Conservation (phyloP, 2,113 vertebrate genomes). For the Puma concolor region DNA sequence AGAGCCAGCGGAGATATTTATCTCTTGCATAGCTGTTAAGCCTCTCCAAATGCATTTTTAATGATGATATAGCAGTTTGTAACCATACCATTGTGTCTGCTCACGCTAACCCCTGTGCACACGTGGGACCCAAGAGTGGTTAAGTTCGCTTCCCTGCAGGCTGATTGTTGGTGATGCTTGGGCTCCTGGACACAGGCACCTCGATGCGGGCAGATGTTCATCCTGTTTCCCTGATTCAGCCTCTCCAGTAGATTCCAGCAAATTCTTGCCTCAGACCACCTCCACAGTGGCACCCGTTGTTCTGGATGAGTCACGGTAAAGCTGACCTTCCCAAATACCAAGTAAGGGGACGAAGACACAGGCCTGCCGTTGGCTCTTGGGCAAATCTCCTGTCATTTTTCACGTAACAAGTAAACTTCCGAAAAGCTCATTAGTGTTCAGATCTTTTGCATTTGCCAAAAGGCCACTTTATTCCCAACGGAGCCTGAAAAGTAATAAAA, state of each 20-base stretch:
- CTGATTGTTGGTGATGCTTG: rapidly evolving
- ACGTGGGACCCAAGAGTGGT: rapidly evolving
- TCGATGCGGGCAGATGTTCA: rapidly evolving
- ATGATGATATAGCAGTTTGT: not conserved
- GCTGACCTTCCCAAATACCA: rapidly evolving
- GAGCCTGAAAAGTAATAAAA: not conserved
- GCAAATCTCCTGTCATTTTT: slow-evolving; percentile 58
- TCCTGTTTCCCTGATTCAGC: not conserved
- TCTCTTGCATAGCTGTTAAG: not conserved
- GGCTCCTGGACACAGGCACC: rapidly evolving
- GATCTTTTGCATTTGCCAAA: not conserved
- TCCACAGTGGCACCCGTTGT: rapidly evolving
- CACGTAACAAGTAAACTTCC: slow-evolving; percentile 47
- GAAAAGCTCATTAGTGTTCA: slow-evolving; percentile 62
- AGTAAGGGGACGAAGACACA: not conserved
- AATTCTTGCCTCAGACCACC: not conserved
- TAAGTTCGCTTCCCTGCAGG: rapidly evolving
- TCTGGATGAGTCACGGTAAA: rapidly evolving
- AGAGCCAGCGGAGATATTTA: slow-evolving; percentile 29
- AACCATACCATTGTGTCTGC: rapidly evolving
- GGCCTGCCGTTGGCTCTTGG: not conserved
- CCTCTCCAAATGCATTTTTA: slow-evolving; percentile 15
- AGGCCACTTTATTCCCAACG: not conserved
- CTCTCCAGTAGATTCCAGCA: rapidly evolving
- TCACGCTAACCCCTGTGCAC: rapidly evolving